A percentile compares a stretch with the other conserved stretches of the same genome.
These are phyloP conservation scores for Nycticebus coucang DNA, from an alignment of 2,113 vertebrate species.

Conservation along the genomic window DNA sequence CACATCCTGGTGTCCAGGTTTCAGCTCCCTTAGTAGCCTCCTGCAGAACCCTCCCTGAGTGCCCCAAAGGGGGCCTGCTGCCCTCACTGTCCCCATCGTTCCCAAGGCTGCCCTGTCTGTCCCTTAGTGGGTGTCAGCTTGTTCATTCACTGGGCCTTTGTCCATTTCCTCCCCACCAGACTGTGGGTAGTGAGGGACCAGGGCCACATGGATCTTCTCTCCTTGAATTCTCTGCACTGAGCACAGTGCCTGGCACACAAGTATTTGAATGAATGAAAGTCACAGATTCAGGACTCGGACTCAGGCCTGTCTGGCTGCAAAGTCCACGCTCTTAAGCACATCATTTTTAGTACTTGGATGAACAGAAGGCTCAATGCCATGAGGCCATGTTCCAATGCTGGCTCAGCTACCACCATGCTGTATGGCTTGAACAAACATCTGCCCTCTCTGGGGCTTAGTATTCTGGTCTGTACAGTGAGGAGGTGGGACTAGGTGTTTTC, in stretches of 20 bases:
- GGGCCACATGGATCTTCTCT: background rate
- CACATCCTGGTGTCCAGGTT: background rate
- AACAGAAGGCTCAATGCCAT: background rate
- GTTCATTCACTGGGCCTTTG: background rate
- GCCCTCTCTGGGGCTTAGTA: background rate
- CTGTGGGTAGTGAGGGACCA: background rate
- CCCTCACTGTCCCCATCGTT: background rate
- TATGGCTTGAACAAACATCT: background rate
- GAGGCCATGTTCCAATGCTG: background rate
- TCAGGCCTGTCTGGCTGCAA: background rate
- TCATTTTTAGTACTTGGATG: background rate
- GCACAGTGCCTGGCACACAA: background rate
- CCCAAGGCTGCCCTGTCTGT: background rate
- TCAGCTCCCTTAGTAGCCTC: background rate
- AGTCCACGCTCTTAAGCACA: background rate
- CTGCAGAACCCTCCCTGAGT: background rate
- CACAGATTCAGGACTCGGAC: background rate
- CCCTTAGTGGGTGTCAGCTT: background rate
- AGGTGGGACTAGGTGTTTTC: background rate
- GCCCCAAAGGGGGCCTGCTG: background rate
- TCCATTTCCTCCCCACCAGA: background rate
- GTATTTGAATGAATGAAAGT: background rate
- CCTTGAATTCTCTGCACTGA: background rate
- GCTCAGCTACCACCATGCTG: background rate
- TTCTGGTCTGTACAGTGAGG: background rate